Base-by-base conservation (phyloP, 2,113 vertebrate genomes). In the Glaucomys volans region DNA sequence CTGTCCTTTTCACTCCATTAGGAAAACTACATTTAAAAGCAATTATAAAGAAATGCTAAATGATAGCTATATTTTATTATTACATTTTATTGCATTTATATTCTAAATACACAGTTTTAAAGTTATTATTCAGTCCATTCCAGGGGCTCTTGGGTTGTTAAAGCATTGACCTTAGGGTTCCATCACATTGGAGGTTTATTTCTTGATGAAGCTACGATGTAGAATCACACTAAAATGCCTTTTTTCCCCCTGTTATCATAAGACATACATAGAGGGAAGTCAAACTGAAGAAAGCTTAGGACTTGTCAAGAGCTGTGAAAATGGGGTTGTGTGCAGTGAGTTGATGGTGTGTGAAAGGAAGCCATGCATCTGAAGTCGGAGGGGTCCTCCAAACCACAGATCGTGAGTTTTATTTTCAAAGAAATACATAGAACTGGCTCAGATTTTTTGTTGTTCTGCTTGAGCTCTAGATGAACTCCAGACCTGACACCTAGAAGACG, bases 11-110 rank as follows among this genome's bases (percentile, higher is more conserved):
- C 24, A 44, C 8, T 54, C 66, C 24, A 20, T 69, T 85, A 35
- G 67, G 80, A 90, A 86, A 86, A 69, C 11, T 52, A n/a, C 5
- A 44, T 71, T 92, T 94, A 74, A 20, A 67, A 94, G 62, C 54
- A 74, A 66, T 24, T 79, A 24, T 28, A 84, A 83, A 83, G 44
- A 50, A 74, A 90, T 71, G 10, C 6, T 67, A 72, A 59, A 71
- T 62, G 85, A 16, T 89, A 76, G 32, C 7, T 94, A 0, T 72
- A 57, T 66, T 57, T 74, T 67, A 50, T 42, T 62, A 77, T 9
- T 62, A 62, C 44, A 47, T 47, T 6, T 47, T 47, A 47, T 47
- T 47, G 9, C 44, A 47, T 47, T 47, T 47, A 47, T 47, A 9
- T 87, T 40, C 74, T 35, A 90, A 71, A 50, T 8, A 50, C 30